These are phyloP conservation scores for Manis crassicaudata DNA, from an alignment of 2,797 vertebrate genomes.

Conservation along the genomic window DNA sequence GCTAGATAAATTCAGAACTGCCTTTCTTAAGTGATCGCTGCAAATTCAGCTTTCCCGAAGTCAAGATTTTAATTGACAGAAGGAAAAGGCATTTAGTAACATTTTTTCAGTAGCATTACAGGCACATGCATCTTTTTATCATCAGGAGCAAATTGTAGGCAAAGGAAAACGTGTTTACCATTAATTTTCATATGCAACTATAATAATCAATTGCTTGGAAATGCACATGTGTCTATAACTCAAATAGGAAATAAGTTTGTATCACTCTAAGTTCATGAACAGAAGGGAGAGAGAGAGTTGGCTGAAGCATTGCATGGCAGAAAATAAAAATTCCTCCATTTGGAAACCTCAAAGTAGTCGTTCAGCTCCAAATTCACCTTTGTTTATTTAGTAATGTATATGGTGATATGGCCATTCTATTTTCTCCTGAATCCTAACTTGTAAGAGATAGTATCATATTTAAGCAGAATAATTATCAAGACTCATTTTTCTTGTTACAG, in stretches of 20 bases:
- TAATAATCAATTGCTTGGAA: slow-evolving; percentile 6
- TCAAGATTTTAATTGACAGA: background rate
- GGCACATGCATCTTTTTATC: background rate
- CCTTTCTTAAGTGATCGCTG: slow-evolving; percentile 51
- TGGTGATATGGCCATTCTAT: background rate
- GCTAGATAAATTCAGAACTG: background rate
- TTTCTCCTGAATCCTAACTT: background rate
- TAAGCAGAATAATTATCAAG: background rate
- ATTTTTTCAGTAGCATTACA: slow-evolving; percentile 29
- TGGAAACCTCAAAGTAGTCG: background rate
- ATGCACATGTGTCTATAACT: background rate
- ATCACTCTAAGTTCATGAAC: background rate
- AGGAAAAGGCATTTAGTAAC: background rate
- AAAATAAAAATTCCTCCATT: background rate
- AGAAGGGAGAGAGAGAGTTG: background rate
- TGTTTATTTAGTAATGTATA: background rate
- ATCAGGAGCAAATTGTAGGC: background rate
- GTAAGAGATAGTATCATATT: background rate
- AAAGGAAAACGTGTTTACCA: background rate
- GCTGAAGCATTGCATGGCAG: background rate
- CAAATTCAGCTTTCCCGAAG: background rate
- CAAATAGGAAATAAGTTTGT: background rate
- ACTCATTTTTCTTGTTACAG: background rate
- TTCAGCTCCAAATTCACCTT: background rate
- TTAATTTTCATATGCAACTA: background rate